A percentile compares a stretch with the other conserved stretches of the same genome.
Evolutionary conservation across 2,113 vertebrate genomes (phyloP).

Genomic region (Cricetomys ansorgei): DNA sequence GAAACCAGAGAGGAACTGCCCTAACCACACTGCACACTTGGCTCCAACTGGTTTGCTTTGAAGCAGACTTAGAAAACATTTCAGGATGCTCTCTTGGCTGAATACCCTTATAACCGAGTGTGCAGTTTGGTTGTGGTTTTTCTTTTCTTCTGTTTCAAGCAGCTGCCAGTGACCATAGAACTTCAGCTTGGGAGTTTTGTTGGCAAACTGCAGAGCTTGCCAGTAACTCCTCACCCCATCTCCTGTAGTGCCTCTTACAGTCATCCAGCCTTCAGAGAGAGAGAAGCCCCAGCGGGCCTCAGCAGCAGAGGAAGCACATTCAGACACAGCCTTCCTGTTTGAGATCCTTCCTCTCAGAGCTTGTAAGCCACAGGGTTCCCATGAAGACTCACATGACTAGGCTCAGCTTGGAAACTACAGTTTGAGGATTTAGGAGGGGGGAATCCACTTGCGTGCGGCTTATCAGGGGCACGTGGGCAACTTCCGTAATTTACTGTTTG

Average conservation of each 20-base stretch:
- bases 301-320: not conserved
- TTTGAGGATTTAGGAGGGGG: not conserved
- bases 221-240: not conserved
- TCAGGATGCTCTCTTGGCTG: not conserved
- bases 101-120: not conserved
- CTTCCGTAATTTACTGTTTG: not conserved
- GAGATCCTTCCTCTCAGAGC: not conserved
- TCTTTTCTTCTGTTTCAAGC: not conserved
- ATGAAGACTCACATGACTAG: rapidly evolving
- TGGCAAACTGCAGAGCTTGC: not conserved
- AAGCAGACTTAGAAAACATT: not conserved
- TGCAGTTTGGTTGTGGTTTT: not conserved
- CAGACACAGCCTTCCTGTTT: not conserved
- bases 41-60: not conserved
- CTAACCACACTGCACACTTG: rapidly evolving
- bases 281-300: no score
- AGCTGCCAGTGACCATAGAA: not conserved
- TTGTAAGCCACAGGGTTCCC: not conserved
- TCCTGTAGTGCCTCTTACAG: not conserved
- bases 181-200: not conserved
- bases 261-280: not conserved
- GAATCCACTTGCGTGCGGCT: no score
- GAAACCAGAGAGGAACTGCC: constrained; percentile 50
- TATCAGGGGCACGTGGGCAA: not conserved
- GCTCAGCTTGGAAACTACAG: not conserved